These are phyloP conservation scores for Passer montanus DNA, from an alignment of 2,113 vertebrate genomes.

Conservation along the genomic window DNA sequence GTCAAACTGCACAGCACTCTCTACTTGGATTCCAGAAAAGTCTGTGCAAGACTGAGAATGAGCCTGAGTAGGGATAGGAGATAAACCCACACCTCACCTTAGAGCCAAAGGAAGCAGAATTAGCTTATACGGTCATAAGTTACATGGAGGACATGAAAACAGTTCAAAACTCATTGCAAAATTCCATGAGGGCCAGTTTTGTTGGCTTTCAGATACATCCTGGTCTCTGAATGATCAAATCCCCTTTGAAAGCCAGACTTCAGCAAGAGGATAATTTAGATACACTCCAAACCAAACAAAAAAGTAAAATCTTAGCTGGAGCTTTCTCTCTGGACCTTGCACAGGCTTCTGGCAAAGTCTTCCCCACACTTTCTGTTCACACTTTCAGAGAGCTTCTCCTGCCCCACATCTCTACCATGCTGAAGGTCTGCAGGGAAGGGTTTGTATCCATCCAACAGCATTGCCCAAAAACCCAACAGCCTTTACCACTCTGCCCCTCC, in stretches of 20 bases:
- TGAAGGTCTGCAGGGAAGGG: not conserved
- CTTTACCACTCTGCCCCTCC: not conserved
- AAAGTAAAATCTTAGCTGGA: not conserved
- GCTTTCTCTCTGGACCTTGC: not conserved
- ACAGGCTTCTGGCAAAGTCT: not conserved
- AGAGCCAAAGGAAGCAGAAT: not conserved
- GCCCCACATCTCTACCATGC: rapidly evolving
- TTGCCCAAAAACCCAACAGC: not conserved
- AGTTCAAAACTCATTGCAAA: not conserved
- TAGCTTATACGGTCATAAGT: not conserved
- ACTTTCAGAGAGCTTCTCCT: not conserved
- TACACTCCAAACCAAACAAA: not conserved
- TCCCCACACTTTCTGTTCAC: not conserved
- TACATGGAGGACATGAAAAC: not conserved
- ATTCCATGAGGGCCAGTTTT: not conserved
- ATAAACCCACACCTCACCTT: not conserved
- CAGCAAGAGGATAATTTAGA: not conserved
- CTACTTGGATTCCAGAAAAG: not conserved
- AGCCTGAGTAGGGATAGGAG: not conserved
- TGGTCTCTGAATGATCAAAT: not conserved
- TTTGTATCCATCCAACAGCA: not conserved
- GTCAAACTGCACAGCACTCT: conserved; percentile 24
- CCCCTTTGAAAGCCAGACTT: not conserved
- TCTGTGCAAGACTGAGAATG: not conserved
- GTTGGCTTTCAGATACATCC: not conserved